Conservation (phyloP, 2,113 vertebrate genomes). For the Saccopteryx leptura region DNA sequence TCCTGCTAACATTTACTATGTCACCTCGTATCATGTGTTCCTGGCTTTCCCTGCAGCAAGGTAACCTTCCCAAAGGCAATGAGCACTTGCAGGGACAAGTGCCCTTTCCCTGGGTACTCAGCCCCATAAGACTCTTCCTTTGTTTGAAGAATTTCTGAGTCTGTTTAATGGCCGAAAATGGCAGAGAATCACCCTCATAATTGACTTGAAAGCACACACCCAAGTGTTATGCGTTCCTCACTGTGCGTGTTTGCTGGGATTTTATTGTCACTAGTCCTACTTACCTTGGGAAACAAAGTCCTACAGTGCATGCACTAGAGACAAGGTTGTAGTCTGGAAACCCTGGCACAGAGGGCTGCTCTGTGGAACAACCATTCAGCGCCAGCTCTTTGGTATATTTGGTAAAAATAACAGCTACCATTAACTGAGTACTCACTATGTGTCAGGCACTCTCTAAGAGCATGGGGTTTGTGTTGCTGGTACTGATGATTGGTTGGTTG, state of each 20-base stretch:
- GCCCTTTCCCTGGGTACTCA: background rate
- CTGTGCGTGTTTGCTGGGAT: background rate
- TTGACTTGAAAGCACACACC: background rate
- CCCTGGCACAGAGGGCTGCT: background rate
- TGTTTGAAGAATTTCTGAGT: background rate
- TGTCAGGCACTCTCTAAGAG: background rate
- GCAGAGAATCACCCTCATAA: background rate
- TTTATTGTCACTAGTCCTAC: background rate
- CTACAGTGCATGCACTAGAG: background rate
- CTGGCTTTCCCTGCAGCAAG: fast-evolving
- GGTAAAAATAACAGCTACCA: background rate
- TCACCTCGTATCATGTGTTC: background rate
- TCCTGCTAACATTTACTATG: background rate
- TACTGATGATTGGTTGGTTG: background rate
- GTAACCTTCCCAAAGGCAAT: background rate
- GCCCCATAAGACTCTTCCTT: background rate
- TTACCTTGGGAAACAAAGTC: background rate
- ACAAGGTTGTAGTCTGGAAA: background rate
- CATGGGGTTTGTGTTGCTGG: background rate
- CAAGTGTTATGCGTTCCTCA: background rate
- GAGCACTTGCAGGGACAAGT: background rate
- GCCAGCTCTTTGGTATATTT: background rate
- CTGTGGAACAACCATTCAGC: background rate
- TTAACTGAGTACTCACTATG: background rate
- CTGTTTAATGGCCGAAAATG: background rate